These are phyloP conservation scores for Drosophila erecta DNA, from an alignment of 1,140 invertebrate species.

Conservation along the genomic window DNA sequence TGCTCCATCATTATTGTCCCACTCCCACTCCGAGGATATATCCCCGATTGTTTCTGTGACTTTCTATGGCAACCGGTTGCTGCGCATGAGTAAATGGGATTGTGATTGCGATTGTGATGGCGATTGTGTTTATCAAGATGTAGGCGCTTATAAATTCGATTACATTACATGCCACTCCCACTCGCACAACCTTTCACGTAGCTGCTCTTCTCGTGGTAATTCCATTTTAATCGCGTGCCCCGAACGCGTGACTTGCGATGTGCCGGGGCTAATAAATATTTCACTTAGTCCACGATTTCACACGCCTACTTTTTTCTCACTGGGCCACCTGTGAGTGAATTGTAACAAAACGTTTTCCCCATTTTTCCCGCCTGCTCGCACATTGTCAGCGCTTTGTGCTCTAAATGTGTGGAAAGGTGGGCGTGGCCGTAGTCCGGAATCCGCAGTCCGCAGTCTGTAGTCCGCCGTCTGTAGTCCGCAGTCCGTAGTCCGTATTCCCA, in stretches of 20 bases:
- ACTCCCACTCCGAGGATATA: not conserved
- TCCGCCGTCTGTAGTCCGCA: not conserved
- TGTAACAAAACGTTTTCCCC: constrained; percentile 77
- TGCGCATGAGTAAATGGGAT: constrained; percentile 50
- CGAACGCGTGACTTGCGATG: constrained; percentile 69
- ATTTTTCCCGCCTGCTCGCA: constrained; percentile 63
- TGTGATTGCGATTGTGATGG: constrained; percentile 30
- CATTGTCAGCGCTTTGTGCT: constrained; percentile 69
- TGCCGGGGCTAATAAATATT: constrained; percentile 77
- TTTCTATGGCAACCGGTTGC: constrained; percentile 22
- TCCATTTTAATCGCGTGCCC: constrained; percentile 75
- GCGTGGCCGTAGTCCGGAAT: constrained; percentile 25
- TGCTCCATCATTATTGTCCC: constrained; percentile 2
- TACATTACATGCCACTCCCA: constrained; percentile 43
- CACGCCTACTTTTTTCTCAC: constrained; percentile 68
- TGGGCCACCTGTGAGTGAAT: constrained; percentile 58
- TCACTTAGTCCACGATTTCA: constrained; percentile 77
- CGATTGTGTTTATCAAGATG: constrained; percentile 38
- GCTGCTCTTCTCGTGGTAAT: constrained; percentile 24
- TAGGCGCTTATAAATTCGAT: constrained; percentile 60
- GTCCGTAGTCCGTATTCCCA: not conserved
- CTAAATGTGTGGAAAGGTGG: constrained; percentile 62
- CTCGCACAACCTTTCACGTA: constrained; percentile 9
- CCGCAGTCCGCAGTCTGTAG: not conserved
- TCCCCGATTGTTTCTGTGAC: constrained; percentile 27